Evolutionary conservation across 2,888 invertebrate species (phyloP).

Genomic region (Megamerina dolium): DNA sequence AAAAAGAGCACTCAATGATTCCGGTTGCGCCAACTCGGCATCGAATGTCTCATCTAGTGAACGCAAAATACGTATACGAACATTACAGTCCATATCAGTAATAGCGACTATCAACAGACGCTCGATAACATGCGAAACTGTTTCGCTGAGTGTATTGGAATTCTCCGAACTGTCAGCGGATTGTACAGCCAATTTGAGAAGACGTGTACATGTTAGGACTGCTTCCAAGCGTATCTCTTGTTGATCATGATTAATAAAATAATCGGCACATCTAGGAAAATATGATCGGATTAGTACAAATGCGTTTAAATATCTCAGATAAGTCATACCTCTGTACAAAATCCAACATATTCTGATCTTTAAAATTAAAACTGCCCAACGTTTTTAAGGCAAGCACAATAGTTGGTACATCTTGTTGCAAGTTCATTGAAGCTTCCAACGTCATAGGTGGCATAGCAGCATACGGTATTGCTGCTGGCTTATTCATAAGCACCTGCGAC

Average conservation of each 20-base stretch:
- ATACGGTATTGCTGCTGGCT: slow-evolving; percentile 64
- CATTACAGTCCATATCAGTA: slow-evolving; percentile 92
- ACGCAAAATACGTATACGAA: slow-evolving; percentile 85
- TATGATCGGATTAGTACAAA: not conserved
- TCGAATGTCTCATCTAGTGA: slow-evolving; percentile 90
- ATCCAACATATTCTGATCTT: slow-evolving; percentile 83
- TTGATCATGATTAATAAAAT: slow-evolving; percentile 84
- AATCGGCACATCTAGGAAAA: slow-evolving; percentile 88
- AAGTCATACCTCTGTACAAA: slow-evolving; percentile 65
- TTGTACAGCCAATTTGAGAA: slow-evolving; percentile 76
- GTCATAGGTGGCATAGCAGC: slow-evolving; percentile 51
- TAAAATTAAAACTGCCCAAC: slow-evolving; percentile 84
- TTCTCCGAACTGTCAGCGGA: slow-evolving; percentile 56
- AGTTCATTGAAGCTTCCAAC: slow-evolving; percentile 36
- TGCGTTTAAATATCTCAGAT: not conserved
- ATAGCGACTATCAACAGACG: slow-evolving; percentile 89
- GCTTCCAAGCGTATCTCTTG: slow-evolving; percentile 90
- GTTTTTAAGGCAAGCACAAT: slow-evolving; percentile 89
- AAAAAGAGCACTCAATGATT: slow-evolving; percentile 87
- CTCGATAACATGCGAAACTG: slow-evolving; percentile 85
- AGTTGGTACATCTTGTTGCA: slow-evolving; percentile 66
- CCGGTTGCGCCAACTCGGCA: slow-evolving; percentile 91
- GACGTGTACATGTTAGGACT: slow-evolving; percentile 85
- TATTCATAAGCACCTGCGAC: slow-evolving; percentile 84
- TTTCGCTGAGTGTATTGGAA: slow-evolving; percentile 77